Percentiles rank a stretch among this genome's conserved stretches.
phyloP scores from a whole-genome alignment of 2,113 vertebrate genomes.

The Pangasianodon gigas region DNA sequence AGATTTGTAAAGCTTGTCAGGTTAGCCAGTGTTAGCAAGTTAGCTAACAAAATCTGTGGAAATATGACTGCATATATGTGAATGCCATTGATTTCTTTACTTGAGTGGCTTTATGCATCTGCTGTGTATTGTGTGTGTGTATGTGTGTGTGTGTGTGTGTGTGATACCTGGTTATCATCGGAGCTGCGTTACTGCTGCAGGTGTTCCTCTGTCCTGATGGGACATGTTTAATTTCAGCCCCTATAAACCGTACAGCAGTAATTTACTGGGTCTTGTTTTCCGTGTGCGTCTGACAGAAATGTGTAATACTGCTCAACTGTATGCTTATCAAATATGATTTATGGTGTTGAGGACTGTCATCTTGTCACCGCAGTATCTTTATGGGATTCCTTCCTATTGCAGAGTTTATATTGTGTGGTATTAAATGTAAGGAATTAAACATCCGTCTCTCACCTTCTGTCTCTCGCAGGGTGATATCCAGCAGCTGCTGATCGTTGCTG shows the following conservation, averaged over 20 bases:
- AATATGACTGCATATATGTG: not conserved
- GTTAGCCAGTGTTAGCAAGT: not conserved
- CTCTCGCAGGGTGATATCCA: slow-evolving; percentile 91
- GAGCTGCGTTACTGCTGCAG: not conserved
- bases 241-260: slow-evolving; percentile 28
- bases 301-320: not conserved
- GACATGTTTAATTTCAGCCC: slow-evolving; percentile 41
- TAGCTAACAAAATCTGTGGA: not conserved
- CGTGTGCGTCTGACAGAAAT: slow-evolving; percentile 3
- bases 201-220: slow-evolving; percentile 41
- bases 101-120: not conserved
- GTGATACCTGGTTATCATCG: slow-evolving; percentile 29
- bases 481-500: slow-evolving; percentile 87
- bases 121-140: slow-evolving; percentile 22
- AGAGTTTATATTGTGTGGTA: not conserved
- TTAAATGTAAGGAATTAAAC: not conserved
- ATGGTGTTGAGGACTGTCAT: slow-evolving; percentile 17
- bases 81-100: not conserved
- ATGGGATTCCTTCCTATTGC: not conserved
- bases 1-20: not conserved
- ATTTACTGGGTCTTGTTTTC: not conserved
- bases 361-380: slow-evolving; percentile 9
- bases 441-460: slow-evolving; percentile 19
- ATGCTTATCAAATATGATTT: slow-evolving; percentile 17
- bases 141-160: slow-evolving; percentile 24